These are phyloP conservation scores for Magallana ariakensis DNA, from an alignment of 1,140 invertebrate species.

Conservation along the genomic window DNA sequence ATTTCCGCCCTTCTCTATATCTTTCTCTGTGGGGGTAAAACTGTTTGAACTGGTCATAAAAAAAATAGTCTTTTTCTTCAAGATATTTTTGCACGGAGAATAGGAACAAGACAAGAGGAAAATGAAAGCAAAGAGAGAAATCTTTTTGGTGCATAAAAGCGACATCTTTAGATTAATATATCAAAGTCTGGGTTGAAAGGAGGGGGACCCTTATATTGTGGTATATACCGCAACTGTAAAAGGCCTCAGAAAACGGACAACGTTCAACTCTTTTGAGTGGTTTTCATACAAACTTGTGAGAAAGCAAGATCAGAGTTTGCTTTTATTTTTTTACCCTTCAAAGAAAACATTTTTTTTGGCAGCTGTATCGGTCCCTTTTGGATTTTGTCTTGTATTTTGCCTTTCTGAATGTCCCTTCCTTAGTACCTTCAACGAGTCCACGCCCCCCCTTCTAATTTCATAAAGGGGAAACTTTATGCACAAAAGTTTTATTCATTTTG, in stretches of 20 bases:
- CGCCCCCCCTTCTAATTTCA: neutral
- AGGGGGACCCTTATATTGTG: neutral
- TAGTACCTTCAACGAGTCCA: neutral
- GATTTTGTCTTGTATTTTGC: neutral
- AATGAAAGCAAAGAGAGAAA: neutral
- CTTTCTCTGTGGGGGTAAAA: neutral
- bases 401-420: neutral
- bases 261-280: conserved; percentile 4
- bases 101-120: neutral
- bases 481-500: neutral
- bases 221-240: neutral
- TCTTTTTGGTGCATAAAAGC: neutral
- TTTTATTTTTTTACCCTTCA: neutral
- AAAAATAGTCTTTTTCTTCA: neutral
- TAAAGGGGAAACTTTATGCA: neutral
- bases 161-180: conserved; percentile 27
- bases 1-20: neutral
- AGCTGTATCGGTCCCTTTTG: neutral
- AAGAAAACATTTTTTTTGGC: neutral
- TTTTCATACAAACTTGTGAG: conserved; percentile 27
- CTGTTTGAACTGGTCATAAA: neutral
- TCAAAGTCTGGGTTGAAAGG: conserved; percentile 13
- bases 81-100: neutral
- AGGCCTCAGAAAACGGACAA: neutral
- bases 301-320: neutral